Evolutionary conservation across 2,888 invertebrate genomes (phyloP).

Genomic region (Leucophenga montana): DNA sequence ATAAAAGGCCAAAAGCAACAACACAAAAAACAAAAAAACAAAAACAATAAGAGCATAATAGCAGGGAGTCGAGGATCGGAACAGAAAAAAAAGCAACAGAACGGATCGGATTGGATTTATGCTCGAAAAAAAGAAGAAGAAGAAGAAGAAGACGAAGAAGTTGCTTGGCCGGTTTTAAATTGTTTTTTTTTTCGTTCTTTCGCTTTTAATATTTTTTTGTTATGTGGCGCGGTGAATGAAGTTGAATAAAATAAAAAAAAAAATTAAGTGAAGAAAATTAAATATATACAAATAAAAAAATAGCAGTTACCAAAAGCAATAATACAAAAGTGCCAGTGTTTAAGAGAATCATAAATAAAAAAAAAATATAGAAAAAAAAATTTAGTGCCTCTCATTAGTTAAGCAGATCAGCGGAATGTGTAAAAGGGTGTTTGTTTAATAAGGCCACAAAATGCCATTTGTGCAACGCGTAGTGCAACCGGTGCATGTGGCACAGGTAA

Average conservation of each 20-base stretch:
- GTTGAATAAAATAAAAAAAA: constrained; percentile 13
- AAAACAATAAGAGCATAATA: constrained; percentile 2
- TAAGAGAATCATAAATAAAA: no score
- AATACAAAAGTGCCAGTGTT: constrained; percentile 35
- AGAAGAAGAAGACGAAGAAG: constrained; percentile 60
- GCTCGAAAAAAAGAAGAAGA: constrained; percentile 20
- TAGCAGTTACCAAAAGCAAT: background rate
- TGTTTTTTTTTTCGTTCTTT: constrained; percentile 10
- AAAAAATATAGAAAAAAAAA: constrained; percentile 22
- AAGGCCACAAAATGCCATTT: constrained; percentile 83
- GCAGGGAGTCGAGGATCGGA: constrained; percentile 13
- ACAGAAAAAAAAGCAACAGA: constrained; percentile 33
- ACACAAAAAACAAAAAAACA: background rate
- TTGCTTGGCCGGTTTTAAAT: constrained; percentile 60
- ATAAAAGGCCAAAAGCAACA: constrained; percentile 11
- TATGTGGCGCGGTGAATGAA: constrained; percentile 2
- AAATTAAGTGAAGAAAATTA: constrained; percentile 5
- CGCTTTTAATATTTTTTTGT: constrained; percentile 28
- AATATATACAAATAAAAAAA: background rate
- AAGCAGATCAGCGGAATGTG: constrained; percentile 31
- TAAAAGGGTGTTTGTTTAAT: constrained; percentile 36
- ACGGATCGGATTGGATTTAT: constrained; percentile 54
- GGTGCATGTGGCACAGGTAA: constrained; percentile 80
- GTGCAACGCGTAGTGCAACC: constrained; percentile 89
- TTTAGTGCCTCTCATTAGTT: constrained; percentile 25